Conservation (phyloP, 2,797 vertebrate genomes). For the Malurus splendens region DNA sequence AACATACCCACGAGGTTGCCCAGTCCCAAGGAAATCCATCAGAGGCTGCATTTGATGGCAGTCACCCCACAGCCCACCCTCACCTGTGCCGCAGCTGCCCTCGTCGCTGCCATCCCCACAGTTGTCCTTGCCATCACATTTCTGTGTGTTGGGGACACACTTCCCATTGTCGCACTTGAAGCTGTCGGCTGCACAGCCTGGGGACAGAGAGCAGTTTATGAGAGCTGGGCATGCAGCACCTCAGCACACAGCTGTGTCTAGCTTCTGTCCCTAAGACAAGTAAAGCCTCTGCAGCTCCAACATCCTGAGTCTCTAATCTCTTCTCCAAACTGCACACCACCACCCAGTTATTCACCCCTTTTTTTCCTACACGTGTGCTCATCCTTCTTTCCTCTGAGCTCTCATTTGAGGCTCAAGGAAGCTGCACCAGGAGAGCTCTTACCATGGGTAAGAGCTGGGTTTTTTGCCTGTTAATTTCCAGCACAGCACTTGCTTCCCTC, state of each 20-base stretch:
- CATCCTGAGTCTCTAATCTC: fast-evolving
- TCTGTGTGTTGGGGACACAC: conserved; percentile 73
- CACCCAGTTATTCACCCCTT: not conserved
- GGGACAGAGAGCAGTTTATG: not conserved
- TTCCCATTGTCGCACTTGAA: conserved; percentile 74
- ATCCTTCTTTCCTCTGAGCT: not conserved
- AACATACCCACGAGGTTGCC: not conserved
- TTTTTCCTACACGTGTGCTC: not conserved
- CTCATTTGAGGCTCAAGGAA: not conserved
- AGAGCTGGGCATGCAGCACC: not conserved
- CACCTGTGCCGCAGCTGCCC: conserved; percentile 61
- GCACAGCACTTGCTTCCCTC: not conserved
- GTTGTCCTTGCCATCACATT: conserved; percentile 76
- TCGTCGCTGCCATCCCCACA: conserved; percentile 87
- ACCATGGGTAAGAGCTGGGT: not conserved
- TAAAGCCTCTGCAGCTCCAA: not conserved
- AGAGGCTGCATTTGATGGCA: not conserved
- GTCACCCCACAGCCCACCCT: not conserved
- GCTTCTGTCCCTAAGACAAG: fast-evolving
- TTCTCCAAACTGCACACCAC: not conserved
- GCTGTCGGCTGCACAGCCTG: conserved; percentile 71
- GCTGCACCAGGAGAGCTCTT: not conserved
- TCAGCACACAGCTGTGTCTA: fast-evolving
- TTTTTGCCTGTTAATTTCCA: not conserved
- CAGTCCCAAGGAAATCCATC: fast-evolving